Percentiles rank a stretch among this genome's conserved stretches.
Conservation (phyloP, 1,140 invertebrate genomes). For the Tetraneura akinire region DNA sequence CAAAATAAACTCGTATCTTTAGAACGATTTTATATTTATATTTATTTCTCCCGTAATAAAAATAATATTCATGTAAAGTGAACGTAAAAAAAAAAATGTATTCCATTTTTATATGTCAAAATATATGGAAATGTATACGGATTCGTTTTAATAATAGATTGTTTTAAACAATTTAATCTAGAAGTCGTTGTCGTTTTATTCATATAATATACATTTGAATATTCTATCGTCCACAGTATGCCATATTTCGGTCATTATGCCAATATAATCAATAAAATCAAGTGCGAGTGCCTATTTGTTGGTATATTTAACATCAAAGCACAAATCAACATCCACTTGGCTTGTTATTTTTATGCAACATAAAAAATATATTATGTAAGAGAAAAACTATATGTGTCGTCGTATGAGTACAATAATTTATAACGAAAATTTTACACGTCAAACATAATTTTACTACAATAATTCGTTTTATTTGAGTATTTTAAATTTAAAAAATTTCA, state of each 20-base stretch:
- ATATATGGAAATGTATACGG: background rate
- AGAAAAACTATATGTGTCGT: no score
- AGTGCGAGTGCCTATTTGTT: background rate
- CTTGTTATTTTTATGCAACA: no score
- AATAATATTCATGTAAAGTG: background rate
- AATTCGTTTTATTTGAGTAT: no score
- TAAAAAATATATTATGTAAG: no score
- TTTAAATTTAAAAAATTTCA: no score
- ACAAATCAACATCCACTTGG: no score
- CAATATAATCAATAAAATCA: background rate
- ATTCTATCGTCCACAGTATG: background rate
- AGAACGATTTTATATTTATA: background rate
- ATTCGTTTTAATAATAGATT: background rate
- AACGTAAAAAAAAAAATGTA: background rate
- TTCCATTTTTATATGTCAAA: background rate
- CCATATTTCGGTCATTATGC: background rate
- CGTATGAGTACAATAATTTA: no score
- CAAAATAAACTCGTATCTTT: background rate
- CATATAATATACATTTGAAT: background rate
- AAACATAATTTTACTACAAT: no score
- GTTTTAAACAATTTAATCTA: background rate
- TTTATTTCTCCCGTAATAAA: background rate
- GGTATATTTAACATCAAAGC: background rate
- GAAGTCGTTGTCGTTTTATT: background rate
- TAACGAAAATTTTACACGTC: no score